phyloP scores from a whole-genome alignment of 37 sponge, comb jelly and placozoan species.

The Geodia barretti region DNA sequence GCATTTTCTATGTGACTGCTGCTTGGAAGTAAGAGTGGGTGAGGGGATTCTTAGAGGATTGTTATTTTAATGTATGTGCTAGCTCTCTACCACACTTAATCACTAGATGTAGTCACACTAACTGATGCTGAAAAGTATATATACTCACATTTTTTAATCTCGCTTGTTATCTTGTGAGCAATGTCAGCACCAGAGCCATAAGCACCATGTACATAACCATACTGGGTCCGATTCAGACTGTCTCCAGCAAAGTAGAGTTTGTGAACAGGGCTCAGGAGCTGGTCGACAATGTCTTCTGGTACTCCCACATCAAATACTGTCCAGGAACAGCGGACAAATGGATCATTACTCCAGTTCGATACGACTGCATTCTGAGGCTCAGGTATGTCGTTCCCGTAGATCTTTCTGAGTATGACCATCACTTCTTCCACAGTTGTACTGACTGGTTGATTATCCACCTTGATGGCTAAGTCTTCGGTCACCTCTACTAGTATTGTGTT shows the following conservation, averaged over 20 bases:
- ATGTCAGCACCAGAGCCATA: conserved; percentile 55
- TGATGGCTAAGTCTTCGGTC: conserved; percentile 31
- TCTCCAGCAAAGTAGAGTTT: conserved; percentile 75
- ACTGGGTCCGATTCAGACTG: conserved; percentile 20
- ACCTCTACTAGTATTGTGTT: conserved; percentile 32
- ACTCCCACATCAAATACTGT: conserved; percentile 28
- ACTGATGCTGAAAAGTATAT: too few species aligned
- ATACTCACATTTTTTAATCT: background rate
- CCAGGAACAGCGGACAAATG: conserved; percentile 54
- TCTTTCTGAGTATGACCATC: conserved; percentile 28
- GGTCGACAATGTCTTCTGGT: background rate
- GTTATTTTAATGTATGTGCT: too few species aligned
- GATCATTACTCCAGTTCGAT: conserved; percentile 56
- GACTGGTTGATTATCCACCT: conserved; percentile 13
- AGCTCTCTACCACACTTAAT: too few species aligned
- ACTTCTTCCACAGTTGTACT: conserved; percentile 36
- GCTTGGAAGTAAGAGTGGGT: too few species aligned
- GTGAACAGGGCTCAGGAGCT: conserved; percentile 15
- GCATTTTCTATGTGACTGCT: too few species aligned
- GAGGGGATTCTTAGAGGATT: too few species aligned
- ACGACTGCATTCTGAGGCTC: conserved; percentile 40
- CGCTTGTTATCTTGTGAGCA: conserved; percentile 22
- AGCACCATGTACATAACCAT: conserved; percentile 71
- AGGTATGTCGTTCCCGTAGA: conserved; percentile 34
- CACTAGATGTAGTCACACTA: too few species aligned